Evolutionary conservation across 2,888 invertebrate genomes (phyloP).

Genomic region (Heliothis peltigera): DNA sequence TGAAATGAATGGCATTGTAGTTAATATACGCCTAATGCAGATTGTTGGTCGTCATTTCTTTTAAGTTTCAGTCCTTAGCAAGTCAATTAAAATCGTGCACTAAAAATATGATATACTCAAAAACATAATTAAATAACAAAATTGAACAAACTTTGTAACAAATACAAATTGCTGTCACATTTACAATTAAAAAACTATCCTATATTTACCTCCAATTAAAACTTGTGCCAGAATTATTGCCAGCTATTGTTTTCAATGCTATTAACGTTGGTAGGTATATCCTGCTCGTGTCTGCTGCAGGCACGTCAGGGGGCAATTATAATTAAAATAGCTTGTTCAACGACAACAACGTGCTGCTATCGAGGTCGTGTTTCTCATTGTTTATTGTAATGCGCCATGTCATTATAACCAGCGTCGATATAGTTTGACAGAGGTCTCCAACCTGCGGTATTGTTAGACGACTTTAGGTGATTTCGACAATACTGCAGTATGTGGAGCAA

Average conservation of each 20-base stretch:
- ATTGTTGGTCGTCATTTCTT: background rate
- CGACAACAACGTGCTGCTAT: conserved; percentile 57
- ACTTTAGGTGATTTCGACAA: conserved; percentile 23
- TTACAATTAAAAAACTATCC: conserved; percentile 46
- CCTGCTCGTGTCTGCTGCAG: conserved; percentile 64
- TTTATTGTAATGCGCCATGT: conserved; percentile 71
- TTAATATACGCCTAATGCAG: background rate
- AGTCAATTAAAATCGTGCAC: background rate
- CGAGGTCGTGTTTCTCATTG: conserved; percentile 69
- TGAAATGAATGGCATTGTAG: background rate
- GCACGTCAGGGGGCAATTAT: conserved; percentile 73
- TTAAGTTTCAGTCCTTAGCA: background rate
- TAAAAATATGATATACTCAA: background rate
- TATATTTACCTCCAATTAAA: conserved; percentile 57
- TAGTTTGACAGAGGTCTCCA: conserved; percentile 38
- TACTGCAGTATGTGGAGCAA: conserved; percentile 18
- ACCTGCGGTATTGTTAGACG: conserved; percentile 24
- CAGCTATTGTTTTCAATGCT: conserved; percentile 60
- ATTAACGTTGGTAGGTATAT: conserved; percentile 58
- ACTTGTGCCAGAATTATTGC: conserved; percentile 52
- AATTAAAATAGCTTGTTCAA: conserved; percentile 70
- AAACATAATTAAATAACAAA: conserved; percentile 7
- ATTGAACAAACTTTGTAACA: conserved; percentile 17
- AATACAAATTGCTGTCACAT: conserved; percentile 37
- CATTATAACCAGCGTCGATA: conserved; percentile 63